Evolutionary conservation across 2,888 invertebrate genomes (phyloP).

Genomic region (Ennomos quercinarius): DNA sequence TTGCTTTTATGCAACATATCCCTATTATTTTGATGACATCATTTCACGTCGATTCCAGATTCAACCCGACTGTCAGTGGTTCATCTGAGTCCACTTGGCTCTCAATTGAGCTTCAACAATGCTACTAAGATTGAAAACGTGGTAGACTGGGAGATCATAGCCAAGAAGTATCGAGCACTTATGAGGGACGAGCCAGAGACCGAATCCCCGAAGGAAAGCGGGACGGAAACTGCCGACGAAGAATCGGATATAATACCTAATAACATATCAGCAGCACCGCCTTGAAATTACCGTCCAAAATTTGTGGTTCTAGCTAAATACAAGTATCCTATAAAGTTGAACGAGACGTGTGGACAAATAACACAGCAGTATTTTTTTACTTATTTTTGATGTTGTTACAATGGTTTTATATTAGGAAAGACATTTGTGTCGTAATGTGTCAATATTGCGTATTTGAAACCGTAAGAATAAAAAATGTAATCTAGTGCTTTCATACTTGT

Average conservation of each 20-base stretch:
- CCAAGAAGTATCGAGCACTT: slow-evolving; percentile 94
- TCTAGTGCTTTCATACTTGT: too few relatives aligned
- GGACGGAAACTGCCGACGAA: slow-evolving; percentile 73
- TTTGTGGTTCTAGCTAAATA: slow-evolving; percentile 3
- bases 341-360: background rate
- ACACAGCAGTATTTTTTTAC: slow-evolving; percentile 15
- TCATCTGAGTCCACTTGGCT: slow-evolving; percentile 93
- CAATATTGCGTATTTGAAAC: slow-evolving; percentile 7
- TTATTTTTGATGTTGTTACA: slow-evolving; percentile 11
- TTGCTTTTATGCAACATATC: background rate
- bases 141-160: slow-evolving; percentile 96
- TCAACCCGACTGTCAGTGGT: slow-evolving; percentile 92
- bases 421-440: slow-evolving; percentile 12
- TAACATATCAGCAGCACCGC: slow-evolving; percentile 69
- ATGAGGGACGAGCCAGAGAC: slow-evolving; percentile 76
- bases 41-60: slow-evolving; percentile 70
- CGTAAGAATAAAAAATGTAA: too few relatives aligned
- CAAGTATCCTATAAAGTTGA: background rate
- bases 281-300: slow-evolving; percentile 55
- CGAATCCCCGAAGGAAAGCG: slow-evolving; percentile 70
- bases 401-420: slow-evolving; percentile 14
- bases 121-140: slow-evolving; percentile 94
- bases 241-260: slow-evolving; percentile 75
- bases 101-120: slow-evolving; percentile 92
- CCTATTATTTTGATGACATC: background rate